Conservation (phyloP, 2,797 vertebrate species). For the Fringilla coelebs region DNA sequence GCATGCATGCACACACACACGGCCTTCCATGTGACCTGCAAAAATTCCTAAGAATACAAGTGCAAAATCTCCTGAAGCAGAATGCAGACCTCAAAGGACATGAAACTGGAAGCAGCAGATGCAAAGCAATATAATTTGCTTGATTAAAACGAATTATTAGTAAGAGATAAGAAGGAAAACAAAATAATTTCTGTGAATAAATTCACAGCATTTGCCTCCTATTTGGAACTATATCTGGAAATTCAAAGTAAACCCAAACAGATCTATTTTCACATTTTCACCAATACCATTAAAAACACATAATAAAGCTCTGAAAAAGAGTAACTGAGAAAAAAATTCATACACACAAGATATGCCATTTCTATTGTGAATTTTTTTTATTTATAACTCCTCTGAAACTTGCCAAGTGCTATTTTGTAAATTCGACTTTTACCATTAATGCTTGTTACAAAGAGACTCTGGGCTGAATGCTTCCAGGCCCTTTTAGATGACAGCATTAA, state of each 20-base stretch:
- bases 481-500: slow-evolving; percentile 22
- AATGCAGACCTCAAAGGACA: slow-evolving; percentile 24
- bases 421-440: neutral
- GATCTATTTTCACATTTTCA: neutral
- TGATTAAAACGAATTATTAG: neutral
- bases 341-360: neutral
- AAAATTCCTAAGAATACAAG: slow-evolving; percentile 57
- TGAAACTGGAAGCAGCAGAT: neutral
- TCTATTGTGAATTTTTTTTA: neutral
- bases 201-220: neutral
- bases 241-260: neutral
- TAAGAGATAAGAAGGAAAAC: neutral
- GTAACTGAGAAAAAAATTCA: neutral
- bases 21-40: slow-evolving; percentile 50
- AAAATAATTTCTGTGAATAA: neutral
- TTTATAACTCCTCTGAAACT: neutral
- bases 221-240: neutral
- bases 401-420: neutral
- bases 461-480: neutral
- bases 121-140: neutral
- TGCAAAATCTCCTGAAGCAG: slow-evolving; percentile 40
- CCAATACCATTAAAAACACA: neutral
- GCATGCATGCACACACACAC: slow-evolving; percentile 41
- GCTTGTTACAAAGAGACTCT: neutral
- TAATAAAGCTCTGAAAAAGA: neutral